Conservation (phyloP, 2,113 vertebrate species). For the Willisornis vidua region DNA sequence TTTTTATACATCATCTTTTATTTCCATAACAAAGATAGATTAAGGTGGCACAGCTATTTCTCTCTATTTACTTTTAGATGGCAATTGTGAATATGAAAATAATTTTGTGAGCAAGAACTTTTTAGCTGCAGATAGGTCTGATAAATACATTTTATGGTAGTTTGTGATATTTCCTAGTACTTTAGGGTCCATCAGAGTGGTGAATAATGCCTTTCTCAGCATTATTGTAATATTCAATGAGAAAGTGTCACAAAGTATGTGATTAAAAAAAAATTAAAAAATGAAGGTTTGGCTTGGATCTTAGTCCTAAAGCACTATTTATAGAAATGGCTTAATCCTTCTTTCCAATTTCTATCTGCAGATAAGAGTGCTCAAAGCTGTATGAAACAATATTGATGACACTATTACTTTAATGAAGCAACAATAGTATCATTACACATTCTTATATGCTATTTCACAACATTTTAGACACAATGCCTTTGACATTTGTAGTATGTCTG, state of each 20-base stretch:
- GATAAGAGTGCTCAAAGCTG: background rate
- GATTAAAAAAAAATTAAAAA: background rate
- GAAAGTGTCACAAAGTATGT: background rate
- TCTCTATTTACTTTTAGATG: background rate
- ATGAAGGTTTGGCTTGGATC: background rate
- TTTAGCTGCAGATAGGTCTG: background rate
- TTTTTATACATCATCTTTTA: background rate
- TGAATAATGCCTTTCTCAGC: background rate
- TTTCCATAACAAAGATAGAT: background rate
- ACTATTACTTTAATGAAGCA: background rate
- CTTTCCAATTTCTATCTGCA: background rate
- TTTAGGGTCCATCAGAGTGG: background rate
- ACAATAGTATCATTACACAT: fast-evolving
- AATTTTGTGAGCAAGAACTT: background rate
- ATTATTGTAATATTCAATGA: background rate
- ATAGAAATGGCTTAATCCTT: background rate
- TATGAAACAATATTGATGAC: background rate
- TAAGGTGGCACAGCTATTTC: background rate
- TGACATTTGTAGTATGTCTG: background rate
- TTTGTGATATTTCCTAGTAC: background rate
- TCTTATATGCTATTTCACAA: background rate
- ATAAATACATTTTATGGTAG: background rate
- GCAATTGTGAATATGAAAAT: background rate
- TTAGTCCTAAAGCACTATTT: background rate
- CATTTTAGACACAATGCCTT: background rate